Evolutionary conservation across 2,888 invertebrate genomes (phyloP).

Genomic region (Agriopis leucophaearia): DNA sequence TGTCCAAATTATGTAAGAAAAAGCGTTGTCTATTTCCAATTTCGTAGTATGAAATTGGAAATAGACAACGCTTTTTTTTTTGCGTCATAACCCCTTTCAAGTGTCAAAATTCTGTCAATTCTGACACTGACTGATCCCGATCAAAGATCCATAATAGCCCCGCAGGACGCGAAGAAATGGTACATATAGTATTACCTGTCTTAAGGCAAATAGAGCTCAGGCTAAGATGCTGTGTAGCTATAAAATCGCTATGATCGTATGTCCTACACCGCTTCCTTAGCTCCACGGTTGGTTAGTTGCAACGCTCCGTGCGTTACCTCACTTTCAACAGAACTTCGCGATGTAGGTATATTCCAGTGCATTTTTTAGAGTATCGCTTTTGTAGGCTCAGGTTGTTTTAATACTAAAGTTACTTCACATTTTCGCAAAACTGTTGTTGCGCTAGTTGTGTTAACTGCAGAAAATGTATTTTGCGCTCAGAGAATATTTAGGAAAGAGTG

Average conservation of each 20-base stretch:
- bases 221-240: too few species aligned
- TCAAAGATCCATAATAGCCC: too few species aligned
- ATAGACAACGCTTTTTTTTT: too few species aligned
- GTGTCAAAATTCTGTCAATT: too few species aligned
- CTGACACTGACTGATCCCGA: too few species aligned
- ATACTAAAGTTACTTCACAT: slow-evolving; percentile 73
- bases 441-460: slow-evolving; percentile 36
- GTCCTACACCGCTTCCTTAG: slow-evolving; percentile 63
- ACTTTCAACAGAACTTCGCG: slow-evolving; percentile 82
- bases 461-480: slow-evolving; percentile 19
- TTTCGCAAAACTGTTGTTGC: slow-evolving; percentile 60
- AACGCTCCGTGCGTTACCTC: slow-evolving; percentile 84
- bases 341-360: slow-evolving; percentile 80
- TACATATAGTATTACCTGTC: neutral
- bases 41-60: too few species aligned
- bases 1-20: too few species aligned
- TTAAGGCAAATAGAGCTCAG: too few species aligned
- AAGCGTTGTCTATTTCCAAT: too few species aligned
- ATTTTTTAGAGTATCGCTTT: slow-evolving; percentile 85
- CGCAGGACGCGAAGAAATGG: too few species aligned
- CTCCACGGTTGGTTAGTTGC: slow-evolving; percentile 83
- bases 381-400: slow-evolving; percentile 80
- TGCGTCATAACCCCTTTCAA: too few species aligned
- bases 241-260: slow-evolving; percentile 47
- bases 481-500: slow-evolving; percentile 24